A percentile compares a stretch with the other conserved stretches of the same genome.
Evolutionary conservation across 2,113 vertebrate genomes (phyloP).

Genomic region (Paraplagusia blochii): DNA sequence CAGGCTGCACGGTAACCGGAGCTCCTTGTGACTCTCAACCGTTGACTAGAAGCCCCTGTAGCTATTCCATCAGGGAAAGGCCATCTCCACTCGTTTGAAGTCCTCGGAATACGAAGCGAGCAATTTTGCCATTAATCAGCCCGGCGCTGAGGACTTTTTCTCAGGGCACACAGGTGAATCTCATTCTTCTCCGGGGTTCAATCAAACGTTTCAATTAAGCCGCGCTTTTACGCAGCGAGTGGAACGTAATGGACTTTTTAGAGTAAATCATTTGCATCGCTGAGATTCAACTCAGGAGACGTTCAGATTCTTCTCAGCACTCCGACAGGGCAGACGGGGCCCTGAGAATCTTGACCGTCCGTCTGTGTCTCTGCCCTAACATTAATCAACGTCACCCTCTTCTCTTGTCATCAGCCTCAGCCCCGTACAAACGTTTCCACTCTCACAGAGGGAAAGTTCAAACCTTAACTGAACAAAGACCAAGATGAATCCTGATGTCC

Average conservation of each 20-base stretch:
- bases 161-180: constrained; percentile 46
- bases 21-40: constrained; percentile 1
- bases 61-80: constrained; percentile 6
- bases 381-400: constrained; percentile 78
- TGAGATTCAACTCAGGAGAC: constrained; percentile 44
- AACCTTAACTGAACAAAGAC: constrained; percentile 70
- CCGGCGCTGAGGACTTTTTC: constrained; percentile 29
- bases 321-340: constrained; percentile 6
- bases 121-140: constrained; percentile 39
- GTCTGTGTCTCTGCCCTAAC: constrained; percentile 62
- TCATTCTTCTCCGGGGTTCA: constrained; percentile 53
- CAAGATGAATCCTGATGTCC: constrained; percentile 24
- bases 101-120: constrained; percentile 8
- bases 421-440: constrained; percentile 55
- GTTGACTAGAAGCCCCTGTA: not conserved
- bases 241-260: constrained; percentile 47
- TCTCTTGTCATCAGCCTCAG: constrained; percentile 51
- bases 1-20: constrained; percentile 23
- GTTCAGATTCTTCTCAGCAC: constrained; percentile 15
- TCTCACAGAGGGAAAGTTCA: constrained; percentile 51
- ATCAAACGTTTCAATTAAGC: constrained; percentile 58
- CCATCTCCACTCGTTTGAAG: constrained; percentile 36
- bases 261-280: constrained; percentile 60
- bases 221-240: constrained; percentile 19
- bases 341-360: constrained; percentile 26